These are phyloP conservation scores for Lycodopsis pacificus DNA, from an alignment of 2,797 vertebrate species.

Conservation along the genomic window DNA sequence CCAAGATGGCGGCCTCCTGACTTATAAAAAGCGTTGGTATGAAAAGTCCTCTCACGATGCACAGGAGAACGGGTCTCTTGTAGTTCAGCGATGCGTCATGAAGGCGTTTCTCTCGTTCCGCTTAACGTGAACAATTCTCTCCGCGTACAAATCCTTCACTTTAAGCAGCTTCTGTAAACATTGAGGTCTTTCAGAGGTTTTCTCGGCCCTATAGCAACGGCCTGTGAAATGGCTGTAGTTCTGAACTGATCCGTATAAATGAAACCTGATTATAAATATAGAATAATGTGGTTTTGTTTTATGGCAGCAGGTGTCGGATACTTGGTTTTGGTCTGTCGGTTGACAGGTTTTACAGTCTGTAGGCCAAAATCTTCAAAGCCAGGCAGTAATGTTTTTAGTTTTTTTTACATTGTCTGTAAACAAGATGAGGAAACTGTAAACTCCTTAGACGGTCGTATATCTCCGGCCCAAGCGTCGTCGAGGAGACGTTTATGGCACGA, in stretches of 20 bases:
- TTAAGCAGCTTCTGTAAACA: constrained; percentile 80
- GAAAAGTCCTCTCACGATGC: constrained; percentile 35
- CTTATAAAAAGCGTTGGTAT: constrained; percentile 56
- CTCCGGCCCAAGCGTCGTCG: constrained; percentile 25
- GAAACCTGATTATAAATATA: constrained; percentile 8
- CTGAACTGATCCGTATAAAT: constrained; percentile 12
- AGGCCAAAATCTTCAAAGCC: constrained; percentile 39
- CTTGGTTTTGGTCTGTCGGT: constrained; percentile 43
- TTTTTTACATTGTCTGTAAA: constrained; percentile 66
- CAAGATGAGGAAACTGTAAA: constrained; percentile 73
- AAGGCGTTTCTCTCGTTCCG: constrained; percentile 49
- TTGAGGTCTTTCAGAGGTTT: constrained; percentile 62
- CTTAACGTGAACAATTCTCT: constrained; percentile 76
- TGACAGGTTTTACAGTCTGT: constrained; percentile 35
- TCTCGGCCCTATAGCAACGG: constrained; percentile 48
- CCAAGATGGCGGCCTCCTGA: constrained; percentile 21
- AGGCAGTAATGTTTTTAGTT: constrained; percentile 53
- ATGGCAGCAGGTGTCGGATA: constrained; percentile 47
- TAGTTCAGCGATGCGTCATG: constrained; percentile 30
- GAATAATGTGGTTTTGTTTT: constrained; percentile 28
- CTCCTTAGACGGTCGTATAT: constrained; percentile 24
- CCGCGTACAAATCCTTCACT: constrained; percentile 43
- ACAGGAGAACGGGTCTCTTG: constrained; percentile 5
- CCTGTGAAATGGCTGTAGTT: constrained; percentile 41
- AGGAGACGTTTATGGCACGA: constrained; percentile 53